phyloP scores from a whole-genome alignment of 64 coral and sea anemone species.

The Porites lutea region DNA sequence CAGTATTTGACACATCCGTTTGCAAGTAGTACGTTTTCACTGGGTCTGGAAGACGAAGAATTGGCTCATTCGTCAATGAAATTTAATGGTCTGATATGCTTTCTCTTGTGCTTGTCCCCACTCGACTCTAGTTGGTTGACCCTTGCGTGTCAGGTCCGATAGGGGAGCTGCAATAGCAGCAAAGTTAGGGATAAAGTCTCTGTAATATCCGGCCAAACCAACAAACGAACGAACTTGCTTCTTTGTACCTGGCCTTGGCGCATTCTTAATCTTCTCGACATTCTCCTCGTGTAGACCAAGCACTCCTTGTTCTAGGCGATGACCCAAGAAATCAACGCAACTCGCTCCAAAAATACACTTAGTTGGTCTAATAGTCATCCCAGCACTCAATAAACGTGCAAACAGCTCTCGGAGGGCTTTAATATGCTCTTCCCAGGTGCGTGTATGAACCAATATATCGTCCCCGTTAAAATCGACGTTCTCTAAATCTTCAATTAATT shows the following conservation, averaged over 20 bases:
- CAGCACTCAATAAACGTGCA: neutral
- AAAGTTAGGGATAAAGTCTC: slow-evolving; percentile 63
- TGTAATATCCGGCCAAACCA: neutral
- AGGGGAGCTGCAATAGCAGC: slow-evolving; percentile 33
- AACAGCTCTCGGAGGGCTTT: slow-evolving; percentile 5
- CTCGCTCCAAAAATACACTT: slow-evolving; percentile 17
- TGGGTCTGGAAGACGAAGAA: slow-evolving; percentile 43
- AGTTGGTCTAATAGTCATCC: slow-evolving; percentile 17
- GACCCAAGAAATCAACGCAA: slow-evolving; percentile 38
- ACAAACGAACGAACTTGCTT: slow-evolving; percentile 47
- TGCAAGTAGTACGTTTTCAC: neutral
- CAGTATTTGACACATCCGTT: slow-evolving; percentile 4
- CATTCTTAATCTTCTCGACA: slow-evolving; percentile 3
- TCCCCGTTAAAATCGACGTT: slow-evolving; percentile 20
- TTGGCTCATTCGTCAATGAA: neutral
- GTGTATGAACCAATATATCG: slow-evolving; percentile 42
- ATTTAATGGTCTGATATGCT: neutral
- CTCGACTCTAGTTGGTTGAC: slow-evolving; percentile 26
- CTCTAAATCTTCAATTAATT: neutral
- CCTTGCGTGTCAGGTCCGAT: slow-evolving; percentile 38
- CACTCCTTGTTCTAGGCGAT: slow-evolving; percentile 22
- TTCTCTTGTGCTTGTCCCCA: neutral
- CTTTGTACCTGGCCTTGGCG: slow-evolving; percentile 34
- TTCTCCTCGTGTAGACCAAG: slow-evolving; percentile 47
- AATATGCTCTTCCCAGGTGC: slow-evolving; percentile 38